Evolutionary conservation across 2,888 invertebrate genomes (phyloP).

Genomic region (Seira musarum): DNA sequence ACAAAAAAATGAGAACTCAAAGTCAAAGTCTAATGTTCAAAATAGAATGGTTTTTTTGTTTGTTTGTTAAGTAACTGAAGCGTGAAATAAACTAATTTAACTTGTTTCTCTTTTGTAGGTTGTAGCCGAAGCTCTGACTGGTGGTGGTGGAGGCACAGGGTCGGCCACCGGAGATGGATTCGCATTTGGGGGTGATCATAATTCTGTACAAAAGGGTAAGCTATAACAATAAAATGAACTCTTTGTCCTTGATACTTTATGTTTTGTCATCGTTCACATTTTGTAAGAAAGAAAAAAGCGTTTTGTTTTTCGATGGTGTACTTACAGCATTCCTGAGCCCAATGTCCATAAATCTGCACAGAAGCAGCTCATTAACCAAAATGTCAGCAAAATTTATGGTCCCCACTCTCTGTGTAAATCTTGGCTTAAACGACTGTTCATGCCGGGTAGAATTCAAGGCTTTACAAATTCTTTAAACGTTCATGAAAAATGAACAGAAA

Average conservation of each 20-base stretch:
- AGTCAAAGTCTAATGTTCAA: too few species aligned
- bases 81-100: neutral
- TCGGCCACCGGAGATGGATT: conserved; percentile 48
- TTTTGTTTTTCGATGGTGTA: neutral
- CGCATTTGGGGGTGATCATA: conserved; percentile 58
- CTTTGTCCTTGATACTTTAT: neutral
- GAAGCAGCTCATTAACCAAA: neutral
- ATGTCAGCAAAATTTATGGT: conserved; percentile 1
- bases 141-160: conserved; percentile 55
- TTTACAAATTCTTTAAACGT: too few species aligned
- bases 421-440: too few species aligned
- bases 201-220: conserved; percentile 56
- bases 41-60: too few species aligned
- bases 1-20: too few species aligned
- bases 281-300: too few species aligned
- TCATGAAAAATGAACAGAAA: too few species aligned
- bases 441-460: too few species aligned
- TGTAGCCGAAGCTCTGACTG: conserved; percentile 60
- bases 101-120: conserved; percentile 39
- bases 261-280: neutral
- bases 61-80: neutral
- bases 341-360: neutral
- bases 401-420: too few species aligned
- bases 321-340: neutral
- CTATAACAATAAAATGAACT: too few species aligned